These are phyloP conservation scores for Meteorus colon DNA, from an alignment of 2,888 invertebrate species.

Conservation along the genomic window DNA sequence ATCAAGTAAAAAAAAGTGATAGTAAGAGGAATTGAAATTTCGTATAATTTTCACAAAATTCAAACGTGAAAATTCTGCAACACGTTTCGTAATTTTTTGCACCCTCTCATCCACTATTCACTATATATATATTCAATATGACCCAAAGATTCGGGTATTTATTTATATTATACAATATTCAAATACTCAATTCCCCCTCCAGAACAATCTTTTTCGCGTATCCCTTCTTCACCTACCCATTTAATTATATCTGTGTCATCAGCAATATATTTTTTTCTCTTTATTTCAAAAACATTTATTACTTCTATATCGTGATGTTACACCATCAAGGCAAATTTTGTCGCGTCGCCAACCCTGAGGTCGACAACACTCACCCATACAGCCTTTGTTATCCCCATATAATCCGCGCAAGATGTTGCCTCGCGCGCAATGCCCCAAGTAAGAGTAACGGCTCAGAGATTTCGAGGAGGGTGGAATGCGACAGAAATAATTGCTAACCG, in stretches of 20 bases:
- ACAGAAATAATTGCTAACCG: slow-evolving; percentile 69
- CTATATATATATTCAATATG: too few species aligned
- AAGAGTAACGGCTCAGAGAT: slow-evolving; percentile 49
- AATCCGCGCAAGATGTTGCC: slow-evolving; percentile 70
- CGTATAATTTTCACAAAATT: too few species aligned
- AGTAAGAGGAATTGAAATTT: too few species aligned
- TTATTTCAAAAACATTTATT: slow-evolving; percentile 56
- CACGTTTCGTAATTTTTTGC: too few species aligned
- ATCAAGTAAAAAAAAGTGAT: too few species aligned
- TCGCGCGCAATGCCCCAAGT: slow-evolving; percentile 44
- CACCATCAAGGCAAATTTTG: slow-evolving; percentile 49
- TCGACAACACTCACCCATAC: slow-evolving; percentile 32
- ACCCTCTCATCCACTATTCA: too few species aligned
- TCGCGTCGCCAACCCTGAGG: slow-evolving; percentile 46
- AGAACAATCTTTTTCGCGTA: neutral
- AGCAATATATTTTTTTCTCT: slow-evolving; percentile 6
- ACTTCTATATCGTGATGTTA: slow-evolving; percentile 45
- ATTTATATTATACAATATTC: too few species aligned
- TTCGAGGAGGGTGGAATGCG: slow-evolving; percentile 59
- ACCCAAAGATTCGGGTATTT: too few species aligned
- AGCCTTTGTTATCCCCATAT: slow-evolving; percentile 55
- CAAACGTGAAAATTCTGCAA: too few species aligned
- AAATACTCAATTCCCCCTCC: too few species aligned
- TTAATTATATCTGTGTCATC: too few species aligned
- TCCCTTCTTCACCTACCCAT: neutral